Evolutionary conservation across 2,797 vertebrate genomes (phyloP).

Genomic region (Enteromius mattozi): DNA sequence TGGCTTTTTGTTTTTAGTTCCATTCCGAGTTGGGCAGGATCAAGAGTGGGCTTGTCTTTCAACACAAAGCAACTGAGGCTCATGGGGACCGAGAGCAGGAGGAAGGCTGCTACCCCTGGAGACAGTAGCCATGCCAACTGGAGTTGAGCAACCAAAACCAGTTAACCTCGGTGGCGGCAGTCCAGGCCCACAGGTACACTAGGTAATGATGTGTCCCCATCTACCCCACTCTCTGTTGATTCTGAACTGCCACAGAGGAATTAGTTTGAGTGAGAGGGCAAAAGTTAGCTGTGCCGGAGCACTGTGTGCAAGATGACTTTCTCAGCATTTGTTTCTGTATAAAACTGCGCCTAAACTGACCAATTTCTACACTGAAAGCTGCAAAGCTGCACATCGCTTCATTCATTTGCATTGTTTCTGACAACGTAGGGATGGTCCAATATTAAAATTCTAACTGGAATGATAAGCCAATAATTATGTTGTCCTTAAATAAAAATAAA

Average conservation of each 20-base stretch:
- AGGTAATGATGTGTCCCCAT: constrained; percentile 72
- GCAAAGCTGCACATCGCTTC: not conserved
- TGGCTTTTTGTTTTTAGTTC: constrained; percentile 27
- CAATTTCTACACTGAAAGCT: not conserved
- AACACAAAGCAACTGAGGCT: constrained; percentile 66
- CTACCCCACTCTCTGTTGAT: constrained; percentile 62
- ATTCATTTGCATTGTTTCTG: not conserved
- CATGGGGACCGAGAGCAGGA: constrained; percentile 58
- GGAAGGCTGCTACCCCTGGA: constrained; percentile 67
- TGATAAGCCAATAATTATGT: not conserved
- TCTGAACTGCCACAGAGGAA: constrained; percentile 62
- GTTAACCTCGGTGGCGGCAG: constrained; percentile 76
- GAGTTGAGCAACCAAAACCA: constrained; percentile 70
- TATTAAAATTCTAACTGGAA: not conserved
- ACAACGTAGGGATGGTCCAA: no score
- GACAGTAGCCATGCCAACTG: constrained; percentile 77
- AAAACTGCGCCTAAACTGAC: not conserved
- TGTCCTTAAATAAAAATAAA: not conserved
- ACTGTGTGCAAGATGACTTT: constrained; percentile 6
- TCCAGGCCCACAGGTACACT: constrained; percentile 73
- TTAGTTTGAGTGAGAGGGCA: constrained; percentile 52
- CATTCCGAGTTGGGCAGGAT: not conserved
- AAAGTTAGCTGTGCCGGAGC: constrained; percentile 30
- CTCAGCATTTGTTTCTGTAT: not conserved
- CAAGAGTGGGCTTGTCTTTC: constrained; percentile 54